phyloP scores from a whole-genome alignment of 2,113 vertebrate genomes.

The Struthidea cinerea region DNA sequence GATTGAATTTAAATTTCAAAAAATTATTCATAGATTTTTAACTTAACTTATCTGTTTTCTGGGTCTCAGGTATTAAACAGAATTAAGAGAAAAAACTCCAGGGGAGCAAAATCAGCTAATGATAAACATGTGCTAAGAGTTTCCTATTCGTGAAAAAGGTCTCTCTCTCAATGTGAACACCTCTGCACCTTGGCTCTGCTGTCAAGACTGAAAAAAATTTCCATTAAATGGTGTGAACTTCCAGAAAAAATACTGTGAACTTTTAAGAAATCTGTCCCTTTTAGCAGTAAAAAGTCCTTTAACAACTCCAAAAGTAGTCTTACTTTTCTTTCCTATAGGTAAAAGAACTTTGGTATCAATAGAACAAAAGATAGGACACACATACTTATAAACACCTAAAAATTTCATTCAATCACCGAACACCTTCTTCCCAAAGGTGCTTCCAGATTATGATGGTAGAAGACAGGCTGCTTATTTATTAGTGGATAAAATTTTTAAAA shows the following conservation, averaged over 20 bases:
- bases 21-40: not conserved
- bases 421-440: not conserved
- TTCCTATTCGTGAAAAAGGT: not conserved
- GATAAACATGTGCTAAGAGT: not conserved
- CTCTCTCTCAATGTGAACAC: not conserved
- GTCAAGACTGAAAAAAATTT: not conserved
- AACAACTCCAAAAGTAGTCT: not conserved
- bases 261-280: not conserved
- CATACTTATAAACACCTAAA: not conserved
- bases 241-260: not conserved
- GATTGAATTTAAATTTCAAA: not conserved
- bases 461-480: not conserved
- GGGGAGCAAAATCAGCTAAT: not conserved
- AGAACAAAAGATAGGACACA: not conserved
- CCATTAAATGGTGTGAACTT: not conserved
- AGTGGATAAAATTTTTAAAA: not conserved
- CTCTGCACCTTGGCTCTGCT: not conserved
- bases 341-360: not conserved
- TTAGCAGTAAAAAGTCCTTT: not conserved
- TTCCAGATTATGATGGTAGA: not conserved
- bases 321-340: not conserved
- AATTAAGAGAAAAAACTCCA: not conserved
- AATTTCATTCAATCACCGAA: not conserved
- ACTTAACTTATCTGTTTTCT: not conserved
- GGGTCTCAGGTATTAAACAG: not conserved